Evolutionary conservation across 2,113 vertebrate genomes (phyloP).

Genomic region (Myocastor coypus): DNA sequence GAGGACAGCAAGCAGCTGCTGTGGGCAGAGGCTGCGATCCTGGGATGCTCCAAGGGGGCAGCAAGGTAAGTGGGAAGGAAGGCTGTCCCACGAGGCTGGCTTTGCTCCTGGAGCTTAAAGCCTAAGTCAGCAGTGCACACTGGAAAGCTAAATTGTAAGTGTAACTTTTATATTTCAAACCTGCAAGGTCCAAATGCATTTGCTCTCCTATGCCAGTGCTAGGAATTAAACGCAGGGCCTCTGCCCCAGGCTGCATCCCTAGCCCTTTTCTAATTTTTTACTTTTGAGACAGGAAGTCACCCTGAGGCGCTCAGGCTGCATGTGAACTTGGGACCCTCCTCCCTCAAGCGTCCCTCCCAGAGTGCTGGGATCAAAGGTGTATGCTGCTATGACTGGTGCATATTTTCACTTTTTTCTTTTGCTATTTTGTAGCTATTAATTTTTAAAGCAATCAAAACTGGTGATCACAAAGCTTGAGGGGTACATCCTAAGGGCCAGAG

Average conservation of each 20-base stretch:
- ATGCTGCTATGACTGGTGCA: neutral
- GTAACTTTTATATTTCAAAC: neutral
- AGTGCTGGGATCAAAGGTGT: neutral
- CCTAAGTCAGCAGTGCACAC: neutral
- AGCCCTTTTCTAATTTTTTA: neutral
- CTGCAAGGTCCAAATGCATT: neutral
- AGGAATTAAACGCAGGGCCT: neutral
- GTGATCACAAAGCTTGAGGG: neutral
- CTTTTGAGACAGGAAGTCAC: neutral
- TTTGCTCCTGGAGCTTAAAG: slow-evolving; percentile 25
- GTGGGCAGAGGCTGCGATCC: neutral
- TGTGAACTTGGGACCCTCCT: neutral
- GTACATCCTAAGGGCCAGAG: neutral
- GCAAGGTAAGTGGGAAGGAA: neutral
- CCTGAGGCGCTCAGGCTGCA: neutral
- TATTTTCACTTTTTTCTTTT: neutral
- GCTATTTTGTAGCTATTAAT: slow-evolving; percentile 11
- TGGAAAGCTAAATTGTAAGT: neutral
- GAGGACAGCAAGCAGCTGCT: neutral
- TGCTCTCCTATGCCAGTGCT: neutral
- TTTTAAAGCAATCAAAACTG: slow-evolving; percentile 31
- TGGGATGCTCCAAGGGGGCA: neutral
- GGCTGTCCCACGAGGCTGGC: neutral
- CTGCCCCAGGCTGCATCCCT: neutral
- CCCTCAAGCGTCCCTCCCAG: neutral